Percentiles rank a stretch among this genome's conserved stretches.
Evolutionary conservation across 92 coral and sea anemone species (phyloP).

Genomic region (Parazoanthus darwini): DNA sequence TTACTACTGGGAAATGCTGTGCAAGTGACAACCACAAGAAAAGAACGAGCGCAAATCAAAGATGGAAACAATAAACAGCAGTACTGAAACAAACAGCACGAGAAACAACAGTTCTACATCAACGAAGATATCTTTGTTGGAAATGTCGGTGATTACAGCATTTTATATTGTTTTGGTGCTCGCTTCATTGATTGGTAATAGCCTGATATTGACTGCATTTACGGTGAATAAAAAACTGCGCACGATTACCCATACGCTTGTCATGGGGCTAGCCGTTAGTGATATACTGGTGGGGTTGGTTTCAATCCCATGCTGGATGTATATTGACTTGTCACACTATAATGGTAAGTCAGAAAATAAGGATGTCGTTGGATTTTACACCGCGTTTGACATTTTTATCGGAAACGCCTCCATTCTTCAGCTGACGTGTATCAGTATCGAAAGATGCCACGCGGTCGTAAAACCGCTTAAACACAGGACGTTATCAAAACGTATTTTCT

Average conservation of each 20-base stretch:
- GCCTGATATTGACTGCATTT: constrained; percentile 74
- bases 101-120: background rate
- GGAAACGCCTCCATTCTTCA: constrained; percentile 88
- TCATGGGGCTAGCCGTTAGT: constrained; percentile 74
- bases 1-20: background rate
- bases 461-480: constrained; percentile 82
- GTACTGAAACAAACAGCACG: background rate
- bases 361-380: constrained; percentile 62
- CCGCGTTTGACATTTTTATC: constrained; percentile 78
- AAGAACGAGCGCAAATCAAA: background rate
- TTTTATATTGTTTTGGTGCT: constrained; percentile 48
- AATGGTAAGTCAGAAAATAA: constrained; percentile 38
- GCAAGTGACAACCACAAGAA: background rate
- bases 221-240: constrained; percentile 76
- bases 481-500: constrained; percentile 57
- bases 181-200: constrained; percentile 74
- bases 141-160: constrained; percentile 51
- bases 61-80: constrained; percentile 1
- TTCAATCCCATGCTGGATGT: constrained; percentile 88
- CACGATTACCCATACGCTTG: constrained; percentile 73
- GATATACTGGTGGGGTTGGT: constrained; percentile 81
- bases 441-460: constrained; percentile 87
- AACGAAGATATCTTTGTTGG: constrained; percentile 39
- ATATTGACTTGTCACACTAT: constrained; percentile 50
- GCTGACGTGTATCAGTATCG: constrained; percentile 83